These are phyloP conservation scores for Carollia perspicillata DNA, from an alignment of 2,113 vertebrate species.

Conservation along the genomic window DNA sequence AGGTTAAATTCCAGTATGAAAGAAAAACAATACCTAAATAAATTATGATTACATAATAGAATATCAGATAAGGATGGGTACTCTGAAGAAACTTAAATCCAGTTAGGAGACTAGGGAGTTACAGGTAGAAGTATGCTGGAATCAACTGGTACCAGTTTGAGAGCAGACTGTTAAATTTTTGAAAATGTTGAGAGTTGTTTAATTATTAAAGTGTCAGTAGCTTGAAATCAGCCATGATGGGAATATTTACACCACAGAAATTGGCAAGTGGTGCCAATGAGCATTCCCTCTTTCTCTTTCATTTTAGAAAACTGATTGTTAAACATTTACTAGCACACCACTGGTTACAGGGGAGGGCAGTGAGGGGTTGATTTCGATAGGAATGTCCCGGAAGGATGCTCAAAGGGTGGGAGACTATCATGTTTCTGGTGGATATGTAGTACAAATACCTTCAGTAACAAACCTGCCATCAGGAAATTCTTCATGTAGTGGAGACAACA, in stretches of 20 bases:
- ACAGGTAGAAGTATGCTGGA: not conserved
- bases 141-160: not conserved
- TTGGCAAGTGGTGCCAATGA: not conserved
- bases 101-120: not conserved
- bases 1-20: not conserved
- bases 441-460: not conserved
- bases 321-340: not conserved
- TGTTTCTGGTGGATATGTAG: not conserved
- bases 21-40: not conserved
- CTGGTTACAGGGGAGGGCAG: not conserved
- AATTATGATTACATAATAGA: not conserved
- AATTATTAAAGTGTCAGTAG: not conserved
- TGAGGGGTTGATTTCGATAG: not conserved
- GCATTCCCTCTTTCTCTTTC: not conserved
- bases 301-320: not conserved
- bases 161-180: not conserved
- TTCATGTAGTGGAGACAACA: not conserved
- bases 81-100: conserved; percentile 7
- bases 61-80: not conserved
- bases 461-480: not conserved
- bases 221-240: not conserved
- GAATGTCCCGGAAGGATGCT: not conserved
- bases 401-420: not conserved
- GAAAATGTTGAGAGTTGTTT: not conserved
- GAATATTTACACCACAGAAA: not conserved